Evolutionary conservation across 1,140 invertebrate species (phyloP), one percentile per base, ranked within the genome.

Genomic region (Wiebesia pumilae): DNA sequence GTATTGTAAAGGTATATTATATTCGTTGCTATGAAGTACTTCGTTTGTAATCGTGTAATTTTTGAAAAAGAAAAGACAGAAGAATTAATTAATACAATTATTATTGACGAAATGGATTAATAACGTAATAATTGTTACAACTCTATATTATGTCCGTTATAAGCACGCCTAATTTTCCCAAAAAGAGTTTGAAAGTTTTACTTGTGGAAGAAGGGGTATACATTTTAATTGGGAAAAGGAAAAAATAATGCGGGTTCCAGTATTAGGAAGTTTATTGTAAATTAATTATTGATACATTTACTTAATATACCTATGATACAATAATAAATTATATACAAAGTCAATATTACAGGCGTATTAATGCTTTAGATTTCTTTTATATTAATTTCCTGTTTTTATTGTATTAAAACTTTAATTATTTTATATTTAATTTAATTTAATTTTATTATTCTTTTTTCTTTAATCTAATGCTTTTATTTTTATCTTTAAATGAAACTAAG

Each of bases 311-410:
- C 79, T 87, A 87, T 81, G 88, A 92, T 92, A 93, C 91, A 79
- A 92, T 91, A 92, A 94, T 94, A 93, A 93, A 94, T 94, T 94
- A 93, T 93, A 93, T 93, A 93, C 91, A 93, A 93, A 93, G 90
- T 93, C 91, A 92, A 78, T 86, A 90, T 88, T 84, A 85, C 71
- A 88, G 87, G 84, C 79, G 75, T 88, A 69, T 87, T 87, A 73
- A 81, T 91, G 43, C 88, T 90, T 89, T 80, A 62, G 16, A 84
- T 84, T 81, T 73, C 40, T 62, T 85, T 14, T n/a, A n/a, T 80
- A 62, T 35, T 62, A 0, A 79, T 75, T 87, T 87, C 88, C 65
- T 54, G 10, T 86, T 88, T 83, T 43, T 78, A 30, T 27, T 79
- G 9, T 83, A 62, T 83, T 71, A 21, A 27, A 21, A 54, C 3